Evolutionary conservation across 2,797 vertebrate species (phyloP), one percentile per base, ranked within the genome.

Genomic region (Acipenser oxyrinchus): DNA sequence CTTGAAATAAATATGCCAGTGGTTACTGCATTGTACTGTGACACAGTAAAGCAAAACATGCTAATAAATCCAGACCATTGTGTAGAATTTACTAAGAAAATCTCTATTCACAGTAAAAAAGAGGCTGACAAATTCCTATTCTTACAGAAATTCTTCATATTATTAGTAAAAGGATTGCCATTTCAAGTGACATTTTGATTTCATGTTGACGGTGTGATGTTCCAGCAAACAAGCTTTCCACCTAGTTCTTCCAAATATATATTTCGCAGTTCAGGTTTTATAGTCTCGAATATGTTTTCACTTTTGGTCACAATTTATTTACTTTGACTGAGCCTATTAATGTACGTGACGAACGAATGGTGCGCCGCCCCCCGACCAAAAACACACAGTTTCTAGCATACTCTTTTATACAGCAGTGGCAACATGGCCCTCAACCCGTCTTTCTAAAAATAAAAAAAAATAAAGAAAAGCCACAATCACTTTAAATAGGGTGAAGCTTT

Each of bases 401-500:
- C 37, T 58, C 7, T 58, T 58, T 58, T 8, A 62, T 12, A 37
- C 18, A 62, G 60, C 9, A 18, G 48, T 62, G 48, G 48, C 18
- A 13, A 10, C 60, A 62, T 6, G 13, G 7, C 60, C 60, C 60
- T 62, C 23, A 49, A 59, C 62, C 64, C 62, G n/a, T 51, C 18
- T 15, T 60, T 10, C 13, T 53, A 48, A 60, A 61, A 65, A n/a
- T n/a, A n/a, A 18, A 18, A 18, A 18, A 1, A 18, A 18, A 18
- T 1, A 18, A 18, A 18, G 1, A 18, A 18, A 65, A 48, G 10
- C 60, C 62, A 55, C 58, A 65, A 71, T 65, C 50, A 60, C 59
- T 65, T 71, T 60, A 68, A 71, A 68, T 65, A 68, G 51, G 48
- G 51, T 10, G 52, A 13, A 49, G 63, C 60, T 53, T 57, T 49